Evolutionary conservation across 1,140 invertebrate genomes (phyloP), one percentile per base, ranked within the genome.

Genomic region (Atopsyche davidsoni): DNA sequence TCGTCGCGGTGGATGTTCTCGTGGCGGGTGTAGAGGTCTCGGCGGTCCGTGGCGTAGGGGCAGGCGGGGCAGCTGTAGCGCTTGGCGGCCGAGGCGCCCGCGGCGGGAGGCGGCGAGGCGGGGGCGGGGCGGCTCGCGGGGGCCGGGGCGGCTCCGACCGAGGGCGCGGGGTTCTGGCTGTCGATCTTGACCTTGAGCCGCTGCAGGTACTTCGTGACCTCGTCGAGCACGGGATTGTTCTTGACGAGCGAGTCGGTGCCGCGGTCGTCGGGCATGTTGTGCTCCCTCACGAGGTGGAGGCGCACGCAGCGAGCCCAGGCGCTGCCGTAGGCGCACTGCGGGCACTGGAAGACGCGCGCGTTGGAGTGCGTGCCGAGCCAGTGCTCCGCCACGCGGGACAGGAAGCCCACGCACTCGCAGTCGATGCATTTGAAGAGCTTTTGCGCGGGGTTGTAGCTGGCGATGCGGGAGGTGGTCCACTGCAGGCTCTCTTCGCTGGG

Each of bases 1-100:
- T 93, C 89, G 62, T 92, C 87, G 49, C 87, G 80, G 62, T 98
- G 94, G 51, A 97, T 96, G 62, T 96, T 94, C 73, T 97, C 91
- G 70, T 98, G 94, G 3, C 93, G 80, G 2, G 92, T 96, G 66
- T 90, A 96, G 38, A 98, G 79, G 71, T 97, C 94, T 45, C 92
- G 77, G 4, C 94, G 78, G 64, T 96, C 90, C 1, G 90, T 93
- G 0, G 88, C 86, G 65, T 94, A 94, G 1, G 89, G 86, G 65
- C 91, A 94, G 61, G 83, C 85, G 4, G 76, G 80, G 69, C 91
- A 94, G 18, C 79, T 84, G 66, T 93, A 93, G 9, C 89, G 78
- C 70, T 92, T 92, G 59, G 62, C 63, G 36, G 59, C 63, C 49
- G 59, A 62, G 35, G 60, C 56, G 49, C 56, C 56, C 40, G 58